These are phyloP conservation scores for Pangasius sanitwongsei DNA, from an alignment of 2,797 vertebrate genomes.

Conservation along the genomic window DNA sequence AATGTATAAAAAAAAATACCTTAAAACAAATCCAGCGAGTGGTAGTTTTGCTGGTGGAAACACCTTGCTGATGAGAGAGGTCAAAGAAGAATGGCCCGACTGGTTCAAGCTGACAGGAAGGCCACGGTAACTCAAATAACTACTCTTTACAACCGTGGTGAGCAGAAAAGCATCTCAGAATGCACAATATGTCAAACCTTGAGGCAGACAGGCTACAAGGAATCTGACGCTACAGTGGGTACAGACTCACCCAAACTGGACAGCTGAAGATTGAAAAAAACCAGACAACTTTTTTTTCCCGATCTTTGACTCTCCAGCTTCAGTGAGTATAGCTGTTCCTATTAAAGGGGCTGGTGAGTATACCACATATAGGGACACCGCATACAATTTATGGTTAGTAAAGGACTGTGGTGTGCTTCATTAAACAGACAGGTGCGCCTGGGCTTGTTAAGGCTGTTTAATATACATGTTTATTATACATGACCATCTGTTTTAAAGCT, in stretches of 20 bases:
- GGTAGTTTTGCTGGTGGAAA: background rate
- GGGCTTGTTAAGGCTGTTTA: conserved; percentile 41
- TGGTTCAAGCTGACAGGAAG: background rate
- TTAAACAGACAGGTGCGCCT: conserved; percentile 40
- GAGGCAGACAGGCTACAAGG: background rate
- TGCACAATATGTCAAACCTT: background rate
- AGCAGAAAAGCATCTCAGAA: background rate
- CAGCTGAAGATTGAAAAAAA: background rate
- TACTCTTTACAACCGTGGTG: too few species aligned
- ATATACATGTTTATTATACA: conserved; percentile 53
- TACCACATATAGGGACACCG: background rate
- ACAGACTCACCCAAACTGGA: background rate
- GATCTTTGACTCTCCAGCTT: background rate
- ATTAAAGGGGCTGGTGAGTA: background rate
- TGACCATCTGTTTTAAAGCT: conserved; percentile 58
- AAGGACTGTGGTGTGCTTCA: conserved; percentile 34
- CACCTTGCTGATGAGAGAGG: background rate
- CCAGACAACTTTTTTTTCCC: background rate
- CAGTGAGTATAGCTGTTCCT: background rate
- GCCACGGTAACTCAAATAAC: background rate
- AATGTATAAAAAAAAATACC: background rate
- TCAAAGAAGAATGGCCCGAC: background rate
- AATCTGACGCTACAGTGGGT: too few species aligned
- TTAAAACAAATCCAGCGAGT: background rate
- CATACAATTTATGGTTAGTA: background rate